Conservation (phyloP, 2,797 vertebrate genomes). For the Alcedo atthis region DNA sequence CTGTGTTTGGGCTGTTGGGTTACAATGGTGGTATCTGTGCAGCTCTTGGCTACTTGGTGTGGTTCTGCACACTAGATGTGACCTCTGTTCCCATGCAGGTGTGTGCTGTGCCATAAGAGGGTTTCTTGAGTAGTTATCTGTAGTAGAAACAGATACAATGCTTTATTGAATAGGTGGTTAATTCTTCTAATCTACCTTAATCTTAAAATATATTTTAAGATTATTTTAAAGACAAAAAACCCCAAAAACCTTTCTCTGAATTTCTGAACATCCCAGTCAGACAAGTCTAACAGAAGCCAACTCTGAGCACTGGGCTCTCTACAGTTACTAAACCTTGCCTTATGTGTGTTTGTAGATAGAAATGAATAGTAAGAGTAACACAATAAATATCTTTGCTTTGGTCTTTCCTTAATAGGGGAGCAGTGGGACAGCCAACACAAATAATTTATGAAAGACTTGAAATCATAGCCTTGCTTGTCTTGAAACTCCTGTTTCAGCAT, state of each 20-base stretch:
- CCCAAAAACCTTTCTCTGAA: not conserved
- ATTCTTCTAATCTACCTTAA: not conserved
- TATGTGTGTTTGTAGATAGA: not conserved
- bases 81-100: not conserved
- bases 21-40: not conserved
- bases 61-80: not conserved
- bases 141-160: not conserved
- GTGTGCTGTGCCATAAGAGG: not conserved
- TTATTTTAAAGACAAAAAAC: not conserved
- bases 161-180: not conserved
- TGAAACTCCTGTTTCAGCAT: not conserved
- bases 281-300: not conserved
- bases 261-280: not conserved
- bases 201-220: not conserved
- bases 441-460: not conserved
- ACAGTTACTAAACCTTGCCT: not conserved
- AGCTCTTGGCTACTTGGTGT: not conserved
- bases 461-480: not conserved
- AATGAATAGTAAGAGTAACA: not conserved
- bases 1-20: not conserved
- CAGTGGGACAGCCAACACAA: not conserved
- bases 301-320: not conserved
- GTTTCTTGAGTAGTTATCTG: not conserved
- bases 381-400: not conserved
- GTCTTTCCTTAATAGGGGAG: not conserved